Conservation (phyloP, 1,140 invertebrate genomes). For the Babylonia areolata region DNA sequence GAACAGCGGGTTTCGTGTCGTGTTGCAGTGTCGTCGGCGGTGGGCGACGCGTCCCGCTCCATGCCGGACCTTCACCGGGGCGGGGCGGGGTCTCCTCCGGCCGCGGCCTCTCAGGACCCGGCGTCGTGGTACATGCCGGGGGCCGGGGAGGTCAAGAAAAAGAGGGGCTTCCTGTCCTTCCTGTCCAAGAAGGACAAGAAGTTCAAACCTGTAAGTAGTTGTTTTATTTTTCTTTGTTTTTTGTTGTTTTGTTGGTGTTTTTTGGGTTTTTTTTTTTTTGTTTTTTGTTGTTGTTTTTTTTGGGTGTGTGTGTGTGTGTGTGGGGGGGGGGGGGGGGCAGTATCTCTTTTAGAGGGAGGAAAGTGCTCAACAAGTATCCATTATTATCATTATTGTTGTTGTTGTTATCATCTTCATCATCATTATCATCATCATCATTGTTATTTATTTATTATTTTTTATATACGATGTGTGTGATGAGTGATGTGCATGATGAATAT, state of each 20-base stretch:
- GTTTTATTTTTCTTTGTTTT: neutral
- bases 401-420: too few species aligned
- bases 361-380: too few species aligned
- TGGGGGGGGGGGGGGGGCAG: neutral
- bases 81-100: neutral
- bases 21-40: constrained; percentile 43
- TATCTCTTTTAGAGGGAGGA: neutral
- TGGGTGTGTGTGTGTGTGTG: constrained; percentile 4
- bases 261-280: neutral
- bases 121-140: constrained; percentile 55
- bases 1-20: too few species aligned
- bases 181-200: constrained; percentile 67
- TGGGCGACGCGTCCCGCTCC: constrained; percentile 57
- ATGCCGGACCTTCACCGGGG: constrained; percentile 60
- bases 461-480: too few species aligned
- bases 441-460: too few species aligned
- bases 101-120: constrained; percentile 19
- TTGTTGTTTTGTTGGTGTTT: neutral
- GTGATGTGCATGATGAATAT: too few species aligned
- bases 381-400: too few species aligned
- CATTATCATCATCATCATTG: neutral
- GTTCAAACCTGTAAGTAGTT: constrained; percentile 60
- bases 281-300: neutral
- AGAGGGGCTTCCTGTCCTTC: constrained; percentile 70
- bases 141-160: constrained; percentile 63